Conservation (phyloP, 2,113 vertebrate species). For the Callaeas wilsoni region DNA sequence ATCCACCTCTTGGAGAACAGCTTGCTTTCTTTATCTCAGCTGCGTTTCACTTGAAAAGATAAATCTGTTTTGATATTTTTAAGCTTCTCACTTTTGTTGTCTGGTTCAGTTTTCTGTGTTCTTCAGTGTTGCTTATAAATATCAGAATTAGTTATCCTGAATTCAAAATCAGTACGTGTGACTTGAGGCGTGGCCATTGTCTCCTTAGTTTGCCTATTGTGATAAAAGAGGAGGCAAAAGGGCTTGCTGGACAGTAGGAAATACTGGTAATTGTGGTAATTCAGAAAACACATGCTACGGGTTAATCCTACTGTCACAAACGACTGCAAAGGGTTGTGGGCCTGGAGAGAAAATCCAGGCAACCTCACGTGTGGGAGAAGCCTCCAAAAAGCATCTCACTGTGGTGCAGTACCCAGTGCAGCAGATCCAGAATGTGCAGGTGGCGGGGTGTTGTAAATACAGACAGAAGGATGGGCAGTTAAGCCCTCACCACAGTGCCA, state of each 20-base stretch:
- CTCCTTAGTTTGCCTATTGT: neutral
- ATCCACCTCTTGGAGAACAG: neutral
- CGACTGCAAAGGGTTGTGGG: neutral
- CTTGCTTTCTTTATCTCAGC: neutral
- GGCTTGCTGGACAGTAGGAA: neutral
- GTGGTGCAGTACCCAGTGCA: accelerated
- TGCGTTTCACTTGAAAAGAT: neutral
- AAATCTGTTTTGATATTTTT: neutral
- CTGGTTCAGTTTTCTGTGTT: neutral
- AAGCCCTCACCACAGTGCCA: neutral
- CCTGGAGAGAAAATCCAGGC: neutral
- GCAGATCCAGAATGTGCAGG: neutral
- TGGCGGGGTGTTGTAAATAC: neutral
- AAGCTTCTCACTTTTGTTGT: neutral
- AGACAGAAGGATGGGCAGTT: neutral
- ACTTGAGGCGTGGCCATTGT: neutral
- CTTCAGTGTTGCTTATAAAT: neutral
- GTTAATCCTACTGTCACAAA: neutral
- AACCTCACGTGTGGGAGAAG: neutral
- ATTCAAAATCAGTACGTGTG: neutral
- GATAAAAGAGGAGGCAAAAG: neutral
- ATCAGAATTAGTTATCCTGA: neutral
- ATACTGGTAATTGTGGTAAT: neutral
- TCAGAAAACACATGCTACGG: neutral
- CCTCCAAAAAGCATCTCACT: neutral